Conservation (phyloP, 2,797 vertebrate species). For the Echeneis naucrates region DNA sequence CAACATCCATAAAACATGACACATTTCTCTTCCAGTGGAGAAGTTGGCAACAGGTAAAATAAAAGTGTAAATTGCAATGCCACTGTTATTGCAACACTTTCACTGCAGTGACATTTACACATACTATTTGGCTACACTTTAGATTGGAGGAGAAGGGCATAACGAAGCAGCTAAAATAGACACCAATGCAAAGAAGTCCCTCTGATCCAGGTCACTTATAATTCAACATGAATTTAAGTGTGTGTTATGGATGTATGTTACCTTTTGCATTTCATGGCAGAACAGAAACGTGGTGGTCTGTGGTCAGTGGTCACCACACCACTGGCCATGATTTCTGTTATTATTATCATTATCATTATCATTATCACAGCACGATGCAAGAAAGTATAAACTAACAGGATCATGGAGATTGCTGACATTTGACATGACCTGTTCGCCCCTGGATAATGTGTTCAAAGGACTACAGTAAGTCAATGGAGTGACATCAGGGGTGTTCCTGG, state of each 20-base stretch:
- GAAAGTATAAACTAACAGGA: not conserved
- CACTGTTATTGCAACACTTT: conserved; percentile 22
- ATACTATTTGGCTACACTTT: conserved; percentile 2
- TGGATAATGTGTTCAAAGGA: not conserved
- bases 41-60: conserved; percentile 43
- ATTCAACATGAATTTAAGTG: not conserved
- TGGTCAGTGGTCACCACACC: conserved; percentile 6
- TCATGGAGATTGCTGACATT: not conserved
- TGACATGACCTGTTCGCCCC: not conserved
- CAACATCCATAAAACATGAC: conserved; percentile 40
- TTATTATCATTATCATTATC: no score
- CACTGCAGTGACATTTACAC: conserved; percentile 17
- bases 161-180: not conserved
- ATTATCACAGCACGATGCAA: not conserved
- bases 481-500: conserved; percentile 29
- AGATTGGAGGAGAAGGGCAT: conserved; percentile 9
- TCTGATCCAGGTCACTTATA: not conserved
- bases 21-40: conserved; percentile 45
- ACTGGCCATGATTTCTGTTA: no score
- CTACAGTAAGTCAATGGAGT: not conserved
- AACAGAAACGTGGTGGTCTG: conserved; percentile 7
- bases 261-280: conserved; percentile 1
- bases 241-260: not conserved
- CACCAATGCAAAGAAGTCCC: not conserved
- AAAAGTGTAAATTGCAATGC: conserved; percentile 41